Evolutionary conservation across 2,113 vertebrate species (phyloP).

Genomic region (Pseudorectes ferrugineus): DNA sequence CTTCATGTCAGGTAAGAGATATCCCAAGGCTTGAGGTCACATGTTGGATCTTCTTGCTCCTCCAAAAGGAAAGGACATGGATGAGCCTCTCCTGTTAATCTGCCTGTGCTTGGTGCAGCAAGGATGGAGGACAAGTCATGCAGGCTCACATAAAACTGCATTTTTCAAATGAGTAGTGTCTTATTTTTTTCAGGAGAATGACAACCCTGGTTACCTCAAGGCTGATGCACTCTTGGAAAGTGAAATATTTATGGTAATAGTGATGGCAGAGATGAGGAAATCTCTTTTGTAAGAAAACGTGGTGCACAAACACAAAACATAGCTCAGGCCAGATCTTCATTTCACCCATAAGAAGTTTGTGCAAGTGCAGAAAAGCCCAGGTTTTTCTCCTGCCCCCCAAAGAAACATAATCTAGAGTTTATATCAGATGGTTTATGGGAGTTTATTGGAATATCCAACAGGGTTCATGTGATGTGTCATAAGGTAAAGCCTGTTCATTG

Average conservation of each 20-base stretch:
- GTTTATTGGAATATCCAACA: slow-evolving; percentile 82
- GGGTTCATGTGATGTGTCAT: slow-evolving; percentile 79
- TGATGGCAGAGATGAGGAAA: background rate
- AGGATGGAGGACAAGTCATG: background rate
- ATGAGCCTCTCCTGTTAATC: background rate
- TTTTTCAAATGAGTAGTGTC: background rate
- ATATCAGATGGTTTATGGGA: slow-evolving; percentile 74
- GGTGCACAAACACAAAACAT: background rate
- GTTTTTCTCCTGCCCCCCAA: slow-evolving; percentile 42
- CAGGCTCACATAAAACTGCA: background rate
- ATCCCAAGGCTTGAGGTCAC: background rate
- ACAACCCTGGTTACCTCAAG: slow-evolving; percentile 14
- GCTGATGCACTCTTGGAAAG: background rate
- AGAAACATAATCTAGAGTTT: slow-evolving; percentile 76
- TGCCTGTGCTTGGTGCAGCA: background rate
- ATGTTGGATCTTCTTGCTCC: background rate
- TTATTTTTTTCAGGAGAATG: background rate
- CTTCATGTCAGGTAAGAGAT: background rate
- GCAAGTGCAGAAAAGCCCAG: slow-evolving; percentile 44
- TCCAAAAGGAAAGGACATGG: background rate
- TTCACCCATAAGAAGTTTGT: background rate
- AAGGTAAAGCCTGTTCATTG: slow-evolving; percentile 76
- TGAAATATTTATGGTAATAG: slow-evolving; percentile 4
- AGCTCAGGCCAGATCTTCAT: background rate
- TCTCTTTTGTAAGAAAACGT: background rate